Evolutionary conservation across 2,113 vertebrate species (phyloP), one percentile per base, ranked within the genome.

Genomic region (Cheirogaleus medius): DNA sequence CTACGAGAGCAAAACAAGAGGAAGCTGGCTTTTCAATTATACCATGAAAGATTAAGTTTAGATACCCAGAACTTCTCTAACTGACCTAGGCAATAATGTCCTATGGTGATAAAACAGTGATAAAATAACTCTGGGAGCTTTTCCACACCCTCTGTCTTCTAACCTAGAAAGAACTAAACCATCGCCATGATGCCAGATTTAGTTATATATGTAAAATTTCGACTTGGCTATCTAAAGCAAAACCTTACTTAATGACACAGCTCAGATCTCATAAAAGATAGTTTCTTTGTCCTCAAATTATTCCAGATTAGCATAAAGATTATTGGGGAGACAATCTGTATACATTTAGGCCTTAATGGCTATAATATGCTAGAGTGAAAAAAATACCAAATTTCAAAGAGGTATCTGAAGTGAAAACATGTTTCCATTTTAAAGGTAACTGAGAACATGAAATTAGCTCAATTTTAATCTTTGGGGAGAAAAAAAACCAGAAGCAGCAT

Each of bases 361-460:
- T 87, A 60, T 52, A 71, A 85, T 32, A 39, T 27, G 42, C 56
- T 68, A 74, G 83, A 78, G 37, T 69, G 4, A 60, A 34, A 68
- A 39, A 82, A 87, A 66, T 18, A 80, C 10, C 69, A 52, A 87
- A 66, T 71, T 42, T 20, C 34, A 77, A 4, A 90, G 47, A 68
- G 1, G 1, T 81, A 81, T 64, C 29, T 92, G 52, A 91, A 86
- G 56, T 34, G 52, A 91, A 89, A 96, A 73, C 5, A 69, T 37
- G 58, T 52, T 81, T 91, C 34, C 25, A 93, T 77, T 90, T 95
- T 95, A 69, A 90, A 73, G 80, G 32, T 66, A 95, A 93, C n/a
- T 95, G 32, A 91, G 27, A 78, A 78, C 71, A 86, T 81, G 29
- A 93, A 94, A 68, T 89, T 66, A 89, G 78, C 74, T 81, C 25